Evolutionary conservation across 2,888 invertebrate genomes (phyloP).

Genomic region (Cerceris ruficornis): DNA sequence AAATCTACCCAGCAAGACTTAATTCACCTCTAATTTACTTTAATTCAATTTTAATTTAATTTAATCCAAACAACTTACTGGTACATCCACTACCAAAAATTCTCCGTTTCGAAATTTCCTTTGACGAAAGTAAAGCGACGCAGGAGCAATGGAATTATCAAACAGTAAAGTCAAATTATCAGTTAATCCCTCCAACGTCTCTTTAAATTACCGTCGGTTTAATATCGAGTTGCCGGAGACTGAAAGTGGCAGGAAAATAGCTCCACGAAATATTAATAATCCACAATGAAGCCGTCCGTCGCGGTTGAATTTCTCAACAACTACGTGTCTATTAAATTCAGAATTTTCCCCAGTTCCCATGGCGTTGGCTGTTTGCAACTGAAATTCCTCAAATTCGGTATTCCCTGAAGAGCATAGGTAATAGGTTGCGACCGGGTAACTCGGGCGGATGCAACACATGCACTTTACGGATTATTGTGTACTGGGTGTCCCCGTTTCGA

Average conservation of each 20-base stretch:
- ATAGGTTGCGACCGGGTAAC: constrained; percentile 4
- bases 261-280: not conserved
- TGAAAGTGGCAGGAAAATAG: not conserved
- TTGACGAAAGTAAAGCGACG: too few species aligned
- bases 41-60: too few species aligned
- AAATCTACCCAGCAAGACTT: too few species aligned
- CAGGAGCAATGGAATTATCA: too few species aligned
- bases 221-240: too few species aligned
- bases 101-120: too few species aligned
- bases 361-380: constrained; percentile 7
- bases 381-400: constrained; percentile 33
- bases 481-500: not conserved
- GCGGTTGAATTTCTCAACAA: not conserved
- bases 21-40: too few species aligned
- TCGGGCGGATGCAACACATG: constrained; percentile 33
- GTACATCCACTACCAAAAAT: too few species aligned
- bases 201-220: too few species aligned
- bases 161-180: too few species aligned
- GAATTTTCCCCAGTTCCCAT: not conserved
- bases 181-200: too few species aligned
- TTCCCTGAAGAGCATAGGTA: constrained; percentile 12
- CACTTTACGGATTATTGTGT: constrained; percentile 50
- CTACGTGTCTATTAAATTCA: not conserved
- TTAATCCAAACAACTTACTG: too few species aligned
- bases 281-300: not conserved